A percentile compares a stretch with the other conserved stretches of the same genome.
phyloP scores from a whole-genome alignment of 2,888 invertebrate species.

The Asteroscopus sphinx region DNA sequence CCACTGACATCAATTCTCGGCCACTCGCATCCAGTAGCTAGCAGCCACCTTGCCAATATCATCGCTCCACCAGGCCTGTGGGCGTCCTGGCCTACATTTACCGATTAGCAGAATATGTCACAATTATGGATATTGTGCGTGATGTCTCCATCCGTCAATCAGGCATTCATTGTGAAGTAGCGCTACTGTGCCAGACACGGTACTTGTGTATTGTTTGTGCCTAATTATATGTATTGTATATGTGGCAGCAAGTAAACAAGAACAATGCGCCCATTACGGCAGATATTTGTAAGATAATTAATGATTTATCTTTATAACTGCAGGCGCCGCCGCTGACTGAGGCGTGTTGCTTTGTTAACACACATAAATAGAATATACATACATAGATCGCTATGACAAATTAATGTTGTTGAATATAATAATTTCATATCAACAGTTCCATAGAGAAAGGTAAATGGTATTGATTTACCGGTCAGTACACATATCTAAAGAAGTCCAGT shows the following conservation, averaged over 20 bases:
- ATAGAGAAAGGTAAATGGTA: too few relatives aligned
- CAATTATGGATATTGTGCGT: not conserved
- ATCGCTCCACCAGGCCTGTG: too few relatives aligned
- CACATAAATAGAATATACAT: not conserved
- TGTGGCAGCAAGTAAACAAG: conserved; percentile 26
- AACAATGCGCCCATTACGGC: conserved; percentile 42
- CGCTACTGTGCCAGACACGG: not conserved
- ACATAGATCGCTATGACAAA: conserved; percentile 4
- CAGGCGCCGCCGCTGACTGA: not conserved
- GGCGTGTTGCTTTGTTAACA: not conserved
- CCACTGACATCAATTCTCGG: too few relatives aligned
- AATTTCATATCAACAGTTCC: not conserved
- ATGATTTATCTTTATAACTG: conserved; percentile 30
- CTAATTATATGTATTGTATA: not conserved
- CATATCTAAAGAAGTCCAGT: too few relatives aligned
- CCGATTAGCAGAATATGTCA: too few relatives aligned
- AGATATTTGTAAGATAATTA: conserved; percentile 16
- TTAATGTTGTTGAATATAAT: conserved; percentile 1
- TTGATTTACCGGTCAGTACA: too few relatives aligned
- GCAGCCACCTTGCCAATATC: too few relatives aligned
- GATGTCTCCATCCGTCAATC: conserved; percentile 5
- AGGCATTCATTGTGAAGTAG: conserved; percentile 11
- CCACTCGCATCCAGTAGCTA: too few relatives aligned
- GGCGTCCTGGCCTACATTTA: too few relatives aligned
- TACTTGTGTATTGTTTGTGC: not conserved